Evolutionary conservation across 2,888 invertebrate genomes (phyloP), one percentile per base, ranked within the genome.

Genomic region (Caradrina clavipalpis): DNA sequence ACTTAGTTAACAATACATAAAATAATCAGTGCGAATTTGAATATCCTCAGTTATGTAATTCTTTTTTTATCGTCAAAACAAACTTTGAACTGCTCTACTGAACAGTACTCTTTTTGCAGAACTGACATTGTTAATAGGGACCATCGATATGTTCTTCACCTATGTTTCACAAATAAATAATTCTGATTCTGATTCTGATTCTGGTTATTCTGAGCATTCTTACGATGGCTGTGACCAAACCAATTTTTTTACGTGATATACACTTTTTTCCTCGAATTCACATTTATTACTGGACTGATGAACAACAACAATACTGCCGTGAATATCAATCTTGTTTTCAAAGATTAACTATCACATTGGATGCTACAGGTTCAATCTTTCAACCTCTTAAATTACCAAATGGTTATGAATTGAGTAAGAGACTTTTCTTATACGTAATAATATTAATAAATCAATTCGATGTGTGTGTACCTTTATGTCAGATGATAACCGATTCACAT

Each of bases 271-370:
- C 47, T 47, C 47, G 47, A 47, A 47, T 55, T 31, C 55, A 55
- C 26, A 21, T 53, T 13, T 55, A 55, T 55, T 55, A 55, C 26
- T 55, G 55, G 55, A 22, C 55, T 45, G 31, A 49, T 59, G 17
- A 49, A 47, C 59, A 45, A 58, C 42, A 13, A 15, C 15, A 70
- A 54, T 64, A 68, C 53, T 69, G 59, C 54, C 42, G 15, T 55
- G 21, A n/a, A n/a, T 58, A 58, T 58, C 47, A 47, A 45, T 26
- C 26, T 58, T 45, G 47, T 58, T 54, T 19, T 62, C 21, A 49
- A 42, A 58, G 58, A 58, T 58, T 54, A 54, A 54, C 54, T 54
- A 54, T 54, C 54, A 54, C 54, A 21, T 54, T 54, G 54, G 54
- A 54, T 54, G 54, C 54, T 54, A 54, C 54, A 54, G 54, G 54